Percentiles rank a stretch among this genome's conserved stretches.
Conservation (phyloP, 2,888 invertebrate species). For the Sinohyriopsis cumingii region DNA sequence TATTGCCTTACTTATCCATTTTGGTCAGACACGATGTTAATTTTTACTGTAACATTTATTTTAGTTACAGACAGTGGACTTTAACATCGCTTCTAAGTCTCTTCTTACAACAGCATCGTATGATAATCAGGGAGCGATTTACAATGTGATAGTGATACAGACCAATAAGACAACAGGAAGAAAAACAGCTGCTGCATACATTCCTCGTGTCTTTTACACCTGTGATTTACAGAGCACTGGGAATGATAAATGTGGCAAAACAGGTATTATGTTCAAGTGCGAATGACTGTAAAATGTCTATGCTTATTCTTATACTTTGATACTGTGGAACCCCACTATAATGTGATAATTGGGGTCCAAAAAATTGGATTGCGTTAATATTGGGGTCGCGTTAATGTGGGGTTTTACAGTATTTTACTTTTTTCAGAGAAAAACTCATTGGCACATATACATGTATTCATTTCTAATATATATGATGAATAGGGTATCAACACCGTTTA, state of each 20-base stretch:
- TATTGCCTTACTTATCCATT: no score
- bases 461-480: no score
- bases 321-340: no score
- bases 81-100: constrained; percentile 18
- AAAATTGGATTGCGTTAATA: no score
- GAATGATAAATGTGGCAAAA: constrained; percentile 21
- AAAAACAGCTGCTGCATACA: constrained; percentile 75
- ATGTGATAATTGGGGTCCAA: no score
- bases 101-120: constrained; percentile 50
- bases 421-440: no score
- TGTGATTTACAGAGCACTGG: constrained; percentile 74
- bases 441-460: no score
- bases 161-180: constrained; percentile 17
- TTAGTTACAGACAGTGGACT: background rate
- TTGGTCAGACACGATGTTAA: no score
- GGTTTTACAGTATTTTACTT: no score
- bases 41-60: no score
- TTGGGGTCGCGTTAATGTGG: no score
- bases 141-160: constrained; percentile 54
- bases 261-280: constrained; percentile 13
- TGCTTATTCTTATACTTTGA: background rate
- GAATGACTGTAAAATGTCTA: background rate
- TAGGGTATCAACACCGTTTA: no score
- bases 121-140: constrained; percentile 61
- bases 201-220: constrained; percentile 80